Evolutionary conservation across 2,797 vertebrate genomes (phyloP).

Genomic region (Cossypha heuglini): DNA sequence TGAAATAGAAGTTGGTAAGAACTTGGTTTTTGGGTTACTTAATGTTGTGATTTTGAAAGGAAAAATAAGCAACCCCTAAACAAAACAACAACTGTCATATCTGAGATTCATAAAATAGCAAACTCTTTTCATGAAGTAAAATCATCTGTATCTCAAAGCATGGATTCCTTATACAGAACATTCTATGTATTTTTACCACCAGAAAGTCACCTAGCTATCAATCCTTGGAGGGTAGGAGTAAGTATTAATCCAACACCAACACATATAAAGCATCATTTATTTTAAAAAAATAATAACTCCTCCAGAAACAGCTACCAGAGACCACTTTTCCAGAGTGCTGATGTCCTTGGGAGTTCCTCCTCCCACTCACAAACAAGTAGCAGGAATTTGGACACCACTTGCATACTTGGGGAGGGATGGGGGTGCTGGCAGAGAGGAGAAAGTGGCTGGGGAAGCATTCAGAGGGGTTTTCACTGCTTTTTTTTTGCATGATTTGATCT

Average conservation of each 20-base stretch:
- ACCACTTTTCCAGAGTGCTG: background rate
- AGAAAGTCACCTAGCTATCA: background rate
- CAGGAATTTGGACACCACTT: background rate
- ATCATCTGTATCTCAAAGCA: background rate
- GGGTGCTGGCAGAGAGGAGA: rapidly evolving
- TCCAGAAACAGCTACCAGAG: background rate
- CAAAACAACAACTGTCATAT: background rate
- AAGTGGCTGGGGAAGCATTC: background rate
- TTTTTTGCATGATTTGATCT: background rate
- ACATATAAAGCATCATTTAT: background rate
- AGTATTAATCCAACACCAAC: background rate
- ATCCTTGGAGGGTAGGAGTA: rapidly evolving
- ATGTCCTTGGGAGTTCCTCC: background rate
- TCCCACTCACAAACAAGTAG: background rate
- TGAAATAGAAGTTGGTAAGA: background rate
- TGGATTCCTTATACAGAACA: background rate
- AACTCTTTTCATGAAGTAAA: background rate
- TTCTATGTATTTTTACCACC: background rate
- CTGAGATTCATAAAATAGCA: background rate
- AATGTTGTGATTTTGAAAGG: background rate
- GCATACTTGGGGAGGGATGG: background rate
- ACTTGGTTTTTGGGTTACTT: background rate
- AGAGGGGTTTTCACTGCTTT: background rate
- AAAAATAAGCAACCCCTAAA: background rate
- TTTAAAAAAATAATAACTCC: background rate